Evolutionary conservation across 2,888 invertebrate genomes (phyloP), one percentile per base, ranked within the genome.

Genomic region (Trichopria drosophilae): DNA sequence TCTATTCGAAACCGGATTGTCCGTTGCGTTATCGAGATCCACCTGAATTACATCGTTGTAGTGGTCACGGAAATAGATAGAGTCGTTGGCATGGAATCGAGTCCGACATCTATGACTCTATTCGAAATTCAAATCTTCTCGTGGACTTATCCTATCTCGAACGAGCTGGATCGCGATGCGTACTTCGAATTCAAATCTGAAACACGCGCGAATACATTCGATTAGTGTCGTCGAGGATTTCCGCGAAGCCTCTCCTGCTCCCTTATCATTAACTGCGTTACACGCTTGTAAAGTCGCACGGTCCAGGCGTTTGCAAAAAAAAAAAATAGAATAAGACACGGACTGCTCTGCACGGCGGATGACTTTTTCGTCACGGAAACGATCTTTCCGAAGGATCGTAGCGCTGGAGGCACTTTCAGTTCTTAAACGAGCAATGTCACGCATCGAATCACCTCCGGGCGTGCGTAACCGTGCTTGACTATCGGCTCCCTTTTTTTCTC

Each of bases 341-440:
- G n/a, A n/a, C n/a, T n/a, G 57, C 53, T 57, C 57, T 53, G 57
- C 53, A 57, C 53, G 53, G 56, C 53, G 53, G 51, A 47, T 36
- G 51, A 32, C 50, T 50, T 56, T 56, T 56, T 56, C 53, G 50
- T 48, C 32, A 43, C 20, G 37, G 56, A 56, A 56, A 53, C 53
- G 53, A 53, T 56, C 53, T 53, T 56, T 53, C 36, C 56, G 53
- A 45, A 41, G 45, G 44, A 44, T 36, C 56, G 26, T 51, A 42
- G 45, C 47, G 20, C 32, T 35, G 51, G 51, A 53, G 56, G 51
- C 53, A 53, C 51, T 51, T 53, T 42, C 48, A 46, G 47, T 53
- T 61, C 59, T 61, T 57, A 63, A 66, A 67, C 63, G 66, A 65
- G 64, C 67, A 65, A 66, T 67, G 68, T 69, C 66, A 69, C 66